These are phyloP conservation scores for Thaumetopoea pityocampa DNA, from an alignment of 1,140 invertebrate species.

Conservation along the genomic window DNA sequence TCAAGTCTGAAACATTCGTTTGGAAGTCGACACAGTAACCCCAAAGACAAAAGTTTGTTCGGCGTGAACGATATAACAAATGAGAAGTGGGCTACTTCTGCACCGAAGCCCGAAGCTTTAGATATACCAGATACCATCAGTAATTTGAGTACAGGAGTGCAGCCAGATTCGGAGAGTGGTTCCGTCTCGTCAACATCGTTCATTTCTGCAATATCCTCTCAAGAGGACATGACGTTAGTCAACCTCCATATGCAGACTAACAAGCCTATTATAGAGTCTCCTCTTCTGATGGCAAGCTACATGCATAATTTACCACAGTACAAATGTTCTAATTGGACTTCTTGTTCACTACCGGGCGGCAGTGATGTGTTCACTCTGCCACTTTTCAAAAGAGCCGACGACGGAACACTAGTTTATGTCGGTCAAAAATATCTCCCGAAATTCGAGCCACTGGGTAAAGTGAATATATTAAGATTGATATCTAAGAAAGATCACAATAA, in stretches of 20 bases:
- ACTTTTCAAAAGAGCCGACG: constrained; percentile 84
- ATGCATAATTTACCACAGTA: constrained; percentile 94
- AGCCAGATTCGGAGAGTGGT: constrained; percentile 78
- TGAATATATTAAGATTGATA: constrained; percentile 57
- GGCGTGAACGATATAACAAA: constrained; percentile 52
- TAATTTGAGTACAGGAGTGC: constrained; percentile 59
- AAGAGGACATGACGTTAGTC: constrained; percentile 93
- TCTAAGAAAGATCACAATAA: constrained; percentile 60
- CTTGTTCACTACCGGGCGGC: constrained; percentile 81
- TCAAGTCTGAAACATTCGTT: constrained; percentile 81
- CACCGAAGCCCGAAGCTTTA: constrained; percentile 42
- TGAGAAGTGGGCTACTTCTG: constrained; percentile 60
- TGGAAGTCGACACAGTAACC: constrained; percentile 67
- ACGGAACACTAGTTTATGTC: constrained; percentile 85
- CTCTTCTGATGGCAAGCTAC: constrained; percentile 95
- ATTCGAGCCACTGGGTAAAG: constrained; percentile 64
- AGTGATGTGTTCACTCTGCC: constrained; percentile 85
- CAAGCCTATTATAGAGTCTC: constrained; percentile 94
- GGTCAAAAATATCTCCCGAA: constrained; percentile 77
- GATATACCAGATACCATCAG: constrained; percentile 62
- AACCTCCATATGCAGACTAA: constrained; percentile 97
- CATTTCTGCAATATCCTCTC: constrained; percentile 94
- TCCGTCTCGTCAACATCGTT: constrained; percentile 92
- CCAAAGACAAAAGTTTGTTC: constrained; percentile 55
- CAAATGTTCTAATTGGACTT: constrained; percentile 84